A percentile compares a stretch with the other conserved stretches of the same genome.
Conservation (phyloP, 2,113 vertebrate species). For the Mirza zaza region DNA sequence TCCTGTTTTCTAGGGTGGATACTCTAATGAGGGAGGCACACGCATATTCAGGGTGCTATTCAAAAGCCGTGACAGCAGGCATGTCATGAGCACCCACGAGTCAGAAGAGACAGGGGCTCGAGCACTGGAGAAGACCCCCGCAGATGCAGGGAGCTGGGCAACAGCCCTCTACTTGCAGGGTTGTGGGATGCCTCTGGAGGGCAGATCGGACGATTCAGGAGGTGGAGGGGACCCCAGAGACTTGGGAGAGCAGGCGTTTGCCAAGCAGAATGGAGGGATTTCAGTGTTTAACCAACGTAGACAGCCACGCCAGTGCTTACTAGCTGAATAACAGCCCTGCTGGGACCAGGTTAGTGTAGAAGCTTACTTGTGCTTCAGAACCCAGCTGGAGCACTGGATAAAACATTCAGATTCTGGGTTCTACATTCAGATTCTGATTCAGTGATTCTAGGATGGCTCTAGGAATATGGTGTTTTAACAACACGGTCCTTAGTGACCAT, state of each 20-base stretch:
- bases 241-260: background rate
- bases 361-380: background rate
- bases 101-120: background rate
- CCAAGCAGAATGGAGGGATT: background rate
- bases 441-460: background rate
- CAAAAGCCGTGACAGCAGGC: background rate
- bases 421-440: background rate
- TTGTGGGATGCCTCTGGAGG: background rate
- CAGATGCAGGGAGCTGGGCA: background rate
- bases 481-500: background rate
- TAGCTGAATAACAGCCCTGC: background rate
- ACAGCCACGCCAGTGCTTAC: background rate
- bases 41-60: background rate
- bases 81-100: rapidly evolving
- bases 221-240: too few species aligned
- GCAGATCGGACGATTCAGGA: background rate
- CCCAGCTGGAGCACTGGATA: background rate
- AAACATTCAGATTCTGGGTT: background rate
- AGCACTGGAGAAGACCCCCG: background rate
- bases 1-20: background rate
- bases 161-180: background rate
- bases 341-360: background rate
- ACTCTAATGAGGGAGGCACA: background rate
- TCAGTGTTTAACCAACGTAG: background rate
- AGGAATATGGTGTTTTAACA: background rate